phyloP scores from a whole-genome alignment of 2,113 vertebrate species.

The Lepisosteus osseus region DNA sequence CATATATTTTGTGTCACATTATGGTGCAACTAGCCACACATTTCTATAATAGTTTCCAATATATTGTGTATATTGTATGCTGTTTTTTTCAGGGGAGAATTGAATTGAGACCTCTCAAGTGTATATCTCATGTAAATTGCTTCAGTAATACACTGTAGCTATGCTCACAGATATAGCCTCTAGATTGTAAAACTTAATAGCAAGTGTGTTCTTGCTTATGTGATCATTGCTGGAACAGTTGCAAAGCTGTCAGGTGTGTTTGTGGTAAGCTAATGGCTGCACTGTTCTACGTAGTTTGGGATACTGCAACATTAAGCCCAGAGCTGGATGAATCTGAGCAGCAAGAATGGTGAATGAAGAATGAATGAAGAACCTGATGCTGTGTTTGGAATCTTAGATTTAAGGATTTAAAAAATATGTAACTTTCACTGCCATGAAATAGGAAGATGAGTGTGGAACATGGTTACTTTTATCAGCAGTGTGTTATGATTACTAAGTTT shows the following conservation, averaged over 20 bases:
- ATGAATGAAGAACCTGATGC: conserved; percentile 37
- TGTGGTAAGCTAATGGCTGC: conserved; percentile 39
- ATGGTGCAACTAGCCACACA: no score
- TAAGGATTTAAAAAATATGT: conserved; percentile 24
- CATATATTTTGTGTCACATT: no score
- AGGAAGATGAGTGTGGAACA: no score
- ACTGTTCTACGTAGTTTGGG: conserved; percentile 41
- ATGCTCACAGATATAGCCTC: conserved; percentile 24
- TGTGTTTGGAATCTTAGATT: conserved; percentile 52
- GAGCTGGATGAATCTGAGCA: conserved; percentile 46
- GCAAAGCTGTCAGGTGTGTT: conserved; percentile 58
- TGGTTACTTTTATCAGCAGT: no score
- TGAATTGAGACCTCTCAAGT: conserved; percentile 20
- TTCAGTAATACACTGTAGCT: conserved; percentile 24
- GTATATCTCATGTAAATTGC: conserved; percentile 35
- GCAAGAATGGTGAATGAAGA: conserved; percentile 45
- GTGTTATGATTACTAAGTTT: no score
- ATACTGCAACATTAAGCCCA: conserved; percentile 52
- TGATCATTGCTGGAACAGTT: conserved; percentile 51
- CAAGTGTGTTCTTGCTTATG: conserved; percentile 31
- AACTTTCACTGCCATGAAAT: not conserved
- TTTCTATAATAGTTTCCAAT: no score
- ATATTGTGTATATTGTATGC: not conserved
- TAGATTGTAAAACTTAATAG: no score
- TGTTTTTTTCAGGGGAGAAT: not conserved